Base-by-base conservation (phyloP, 2,888 invertebrate genomes). In the Paralinhomoeus sp. region DNA sequence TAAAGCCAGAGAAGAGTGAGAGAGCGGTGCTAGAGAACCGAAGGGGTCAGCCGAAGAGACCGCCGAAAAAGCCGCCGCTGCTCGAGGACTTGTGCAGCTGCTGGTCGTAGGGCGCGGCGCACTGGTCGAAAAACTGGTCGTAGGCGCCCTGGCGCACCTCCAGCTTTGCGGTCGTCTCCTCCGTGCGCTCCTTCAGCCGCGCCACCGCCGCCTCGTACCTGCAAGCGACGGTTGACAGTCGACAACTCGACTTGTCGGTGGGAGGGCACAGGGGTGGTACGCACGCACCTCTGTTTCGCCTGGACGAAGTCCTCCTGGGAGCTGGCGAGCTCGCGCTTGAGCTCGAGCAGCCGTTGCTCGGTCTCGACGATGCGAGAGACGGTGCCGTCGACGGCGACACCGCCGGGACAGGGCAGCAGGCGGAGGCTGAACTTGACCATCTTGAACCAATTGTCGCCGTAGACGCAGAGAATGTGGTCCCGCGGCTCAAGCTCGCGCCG, bases 361-460 rank as follows among this genome's bases (percentile, higher is more conserved):
- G 46, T 15, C 40, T 45, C 27, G 40, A 43, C 17, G n/a, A 49
- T 39, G 15, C 24, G 13, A 17, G 22, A n/a, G 22, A 44, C 40
- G 23, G 36, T 15, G 9, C 31, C 15, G 31, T 7, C 31, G 15
- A 31, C 31, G 9, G 9, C 31, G 9, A 31, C 9, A 31, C 9
- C 31, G 9, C 24, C 24, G n/a, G 24, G 31, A 20, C 36, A 22
- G 23, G 21, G 40, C 20, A 36, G 24, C 35, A 45, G 18, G 20
- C 20, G 45, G 12, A 47, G 3, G 13, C 20, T 22, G 42, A 37
- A 54, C 46, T 53, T 52, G 39, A 58, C 61, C 3, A 39, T 24
- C 41, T 55, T 54, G 20, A 61, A 47, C 55, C 62, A 61, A 46
- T 61, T 61, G 42, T 61, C 61, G n/a, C 61, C 61, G 47, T 60